A percentile compares a stretch with the other conserved stretches of the same genome.
phyloP scores from a whole-genome alignment of 2,113 vertebrate genomes.

The Gasterosteus aculeatus region DNA sequence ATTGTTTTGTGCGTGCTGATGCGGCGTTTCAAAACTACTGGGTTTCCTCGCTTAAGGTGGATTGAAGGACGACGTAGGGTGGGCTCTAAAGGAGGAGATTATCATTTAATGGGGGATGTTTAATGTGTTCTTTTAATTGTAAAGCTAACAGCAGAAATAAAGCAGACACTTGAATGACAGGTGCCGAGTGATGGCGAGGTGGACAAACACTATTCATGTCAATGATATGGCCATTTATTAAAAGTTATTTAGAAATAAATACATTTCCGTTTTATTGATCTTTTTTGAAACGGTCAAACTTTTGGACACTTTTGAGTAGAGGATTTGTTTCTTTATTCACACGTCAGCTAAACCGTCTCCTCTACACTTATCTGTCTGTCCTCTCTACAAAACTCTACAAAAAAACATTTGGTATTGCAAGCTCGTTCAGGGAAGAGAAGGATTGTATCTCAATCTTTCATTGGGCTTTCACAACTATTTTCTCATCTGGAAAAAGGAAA shows the following conservation, averaged over 20 bases:
- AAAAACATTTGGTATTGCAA: neutral
- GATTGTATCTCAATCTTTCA: neutral
- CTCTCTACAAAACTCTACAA: neutral
- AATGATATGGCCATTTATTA: neutral
- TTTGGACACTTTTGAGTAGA: neutral
- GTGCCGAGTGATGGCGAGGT: neutral
- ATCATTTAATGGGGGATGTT: neutral
- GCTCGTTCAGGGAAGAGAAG: neutral
- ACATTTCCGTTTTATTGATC: neutral
- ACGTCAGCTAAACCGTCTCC: neutral
- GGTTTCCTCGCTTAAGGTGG: neutral
- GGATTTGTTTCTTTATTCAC: neutral
- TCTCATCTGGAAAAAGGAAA: neutral
- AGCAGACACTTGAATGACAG: constrained; percentile 3
- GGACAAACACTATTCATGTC: neutral
- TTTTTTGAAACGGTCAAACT: neutral
- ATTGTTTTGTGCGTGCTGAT: neutral
- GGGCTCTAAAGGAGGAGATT: neutral
- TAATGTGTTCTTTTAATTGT: neutral
- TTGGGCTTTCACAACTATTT: neutral
- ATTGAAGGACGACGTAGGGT: neutral
- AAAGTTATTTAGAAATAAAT: no score
- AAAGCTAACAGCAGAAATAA: neutral
- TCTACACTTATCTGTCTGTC: neutral
- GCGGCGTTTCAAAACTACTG: constrained; percentile 26